Base-by-base conservation (phyloP, 2,797 vertebrate species). In the Triplophysa bombifrons region DNA sequence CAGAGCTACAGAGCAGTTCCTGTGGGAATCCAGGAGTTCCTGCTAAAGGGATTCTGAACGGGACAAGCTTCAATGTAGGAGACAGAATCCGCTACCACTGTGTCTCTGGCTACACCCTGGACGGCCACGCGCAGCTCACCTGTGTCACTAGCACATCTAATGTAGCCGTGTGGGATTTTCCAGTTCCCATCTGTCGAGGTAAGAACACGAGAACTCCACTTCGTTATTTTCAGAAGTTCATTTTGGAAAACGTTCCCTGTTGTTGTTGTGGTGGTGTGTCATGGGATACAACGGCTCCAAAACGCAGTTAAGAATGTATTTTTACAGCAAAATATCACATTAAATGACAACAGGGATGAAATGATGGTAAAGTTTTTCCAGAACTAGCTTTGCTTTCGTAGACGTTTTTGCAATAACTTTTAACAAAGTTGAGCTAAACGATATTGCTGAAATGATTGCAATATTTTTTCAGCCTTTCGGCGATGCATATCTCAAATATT, bases 11-110 rank as follows among this genome's bases (percentile, higher is more conserved):
- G 89, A 98, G 96, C 87, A 97, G 95, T 80, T 96, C 97, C 34
- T 99, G 97, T 92, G 98, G 98, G 85, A 98, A 98, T 83, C 98
- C 98, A n/a, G 97, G 97, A 48, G 89, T 97, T 90, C 96, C 97
- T 65, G 92, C 96, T 16, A 98, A 99, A 92, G 96, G 96, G 34
- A 92, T 99, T 44, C 89, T 98, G 72, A 98, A 97, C 0, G 97
- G 98, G 19, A 94, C 95, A 30, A 94, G 93, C 75, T 99, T 97
- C 84, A 95, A 94, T 7, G 87, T 97, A 64, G 96, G 96, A 44
- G 96, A 97, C 89, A 95, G 96, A 91, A 97, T 99, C 56, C 94
- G 94, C 20, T 99, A 98, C 86, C 94, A 95, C 78, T 99, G 98
- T 84, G 95, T 98, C 72, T 94, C 94, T 3, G 98, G 97, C 66